Conservation (phyloP, 2,888 invertebrate species). For the Epinotia brunnichana region DNA sequence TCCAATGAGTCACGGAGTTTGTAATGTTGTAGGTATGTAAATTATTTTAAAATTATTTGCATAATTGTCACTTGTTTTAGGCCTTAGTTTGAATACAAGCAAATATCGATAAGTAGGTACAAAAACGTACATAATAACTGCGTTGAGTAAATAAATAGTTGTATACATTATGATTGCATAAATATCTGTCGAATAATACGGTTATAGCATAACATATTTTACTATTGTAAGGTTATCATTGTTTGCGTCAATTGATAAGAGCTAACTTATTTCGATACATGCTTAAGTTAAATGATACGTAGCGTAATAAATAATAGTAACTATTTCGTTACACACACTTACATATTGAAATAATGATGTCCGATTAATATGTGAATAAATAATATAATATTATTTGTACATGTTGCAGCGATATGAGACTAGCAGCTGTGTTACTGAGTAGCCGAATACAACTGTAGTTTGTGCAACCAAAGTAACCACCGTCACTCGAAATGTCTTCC, state of each 20-base stretch:
- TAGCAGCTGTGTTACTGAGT: constrained; percentile 55
- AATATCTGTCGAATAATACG: constrained; percentile 34
- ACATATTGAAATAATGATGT: constrained; percentile 52
- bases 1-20: constrained; percentile 28
- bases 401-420: constrained; percentile 75
- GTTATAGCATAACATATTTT: constrained; percentile 51
- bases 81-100: constrained; percentile 33
- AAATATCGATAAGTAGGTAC: constrained; percentile 33
- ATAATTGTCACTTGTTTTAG: constrained; percentile 36
- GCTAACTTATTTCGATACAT: constrained; percentile 47
- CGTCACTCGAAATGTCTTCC: constrained; percentile 44
- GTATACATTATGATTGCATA: constrained; percentile 40
- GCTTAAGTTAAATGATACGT: constrained; percentile 62
- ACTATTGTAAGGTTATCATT: constrained; percentile 54
- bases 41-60: constrained; percentile 33
- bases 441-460: constrained; percentile 29
- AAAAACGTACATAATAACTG: constrained; percentile 36
- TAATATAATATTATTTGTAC: constrained; percentile 59
- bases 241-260: constrained; percentile 57
- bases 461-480: constrained; percentile 39
- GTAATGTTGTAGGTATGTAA: constrained; percentile 15
- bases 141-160: constrained; percentile 51
- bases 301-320: constrained; percentile 58
- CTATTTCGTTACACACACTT: constrained; percentile 55
- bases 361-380: constrained; percentile 70